These are phyloP conservation scores for Tiphia femorata DNA, from an alignment of 2,888 invertebrate species.

Conservation along the genomic window DNA sequence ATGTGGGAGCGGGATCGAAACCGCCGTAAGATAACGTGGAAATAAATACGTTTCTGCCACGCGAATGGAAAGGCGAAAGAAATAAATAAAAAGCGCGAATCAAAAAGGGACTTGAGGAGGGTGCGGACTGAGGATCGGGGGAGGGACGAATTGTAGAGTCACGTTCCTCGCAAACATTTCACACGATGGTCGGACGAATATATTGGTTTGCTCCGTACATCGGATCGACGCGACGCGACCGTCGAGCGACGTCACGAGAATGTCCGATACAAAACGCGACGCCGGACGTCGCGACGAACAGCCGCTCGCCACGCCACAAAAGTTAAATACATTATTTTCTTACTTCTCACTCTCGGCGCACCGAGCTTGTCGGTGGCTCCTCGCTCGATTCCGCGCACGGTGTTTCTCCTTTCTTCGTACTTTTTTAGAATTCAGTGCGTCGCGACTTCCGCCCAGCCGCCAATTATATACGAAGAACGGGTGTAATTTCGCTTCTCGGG, in stretches of 20 bases:
- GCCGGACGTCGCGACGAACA: not conserved
- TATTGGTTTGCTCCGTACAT: not conserved
- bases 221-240: not conserved
- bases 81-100: not conserved
- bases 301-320: no score
- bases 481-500: slow-evolving; percentile 31
- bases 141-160: not conserved
- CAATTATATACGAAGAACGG: slow-evolving; percentile 28
- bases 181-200: not conserved
- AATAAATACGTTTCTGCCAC: no score
- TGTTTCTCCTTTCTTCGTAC: slow-evolving; percentile 4
- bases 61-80: not conserved
- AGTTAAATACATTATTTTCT: slow-evolving; percentile 2
- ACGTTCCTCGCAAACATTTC: not conserved
- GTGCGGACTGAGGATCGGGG: not conserved
- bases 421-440: slow-evolving; percentile 29
- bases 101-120: not conserved
- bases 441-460: slow-evolving; percentile 2
- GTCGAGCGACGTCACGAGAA: not conserved
- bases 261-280: no score
- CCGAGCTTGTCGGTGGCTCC: not conserved
- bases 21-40: no score
- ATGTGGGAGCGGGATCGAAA: no score
- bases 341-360: not conserved
- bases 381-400: not conserved